Base-by-base conservation (phyloP, 92 coral and sea anemone species). In the Desmophyllum pertusum region DNA sequence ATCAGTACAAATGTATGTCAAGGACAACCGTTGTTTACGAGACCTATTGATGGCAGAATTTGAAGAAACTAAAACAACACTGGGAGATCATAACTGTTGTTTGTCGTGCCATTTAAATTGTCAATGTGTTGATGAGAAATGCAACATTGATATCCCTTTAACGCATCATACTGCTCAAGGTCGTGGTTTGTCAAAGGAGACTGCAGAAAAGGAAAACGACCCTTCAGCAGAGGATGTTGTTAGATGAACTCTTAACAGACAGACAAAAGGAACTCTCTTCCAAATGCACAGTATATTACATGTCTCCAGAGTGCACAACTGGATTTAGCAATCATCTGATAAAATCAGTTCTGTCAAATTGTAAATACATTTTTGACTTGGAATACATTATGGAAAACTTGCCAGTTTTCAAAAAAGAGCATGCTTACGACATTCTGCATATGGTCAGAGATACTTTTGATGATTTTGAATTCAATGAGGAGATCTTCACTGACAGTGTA, bases 371-470 rank as follows among this genome's bases (percentile, higher is more conserved):
- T 21, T 88, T 88, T 73, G 64, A 72, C 45, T 42, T 88, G 23
- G 91, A 77, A 35, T 77, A 51, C 62, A 36, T 88, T 66, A 59
- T 88, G 39, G 64, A 37, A 9, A 76, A 88, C 84, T n/a, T n/a
- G n/a, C 89, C 85, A 78, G 74, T 88, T 33, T 84, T 84, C 73
- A 88, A 70, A 68, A 61, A 77, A 36, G 70, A 77, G 63, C 88
- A 88, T 88, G 91, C 84, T 50, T 35, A 57, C 29, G 88, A 77
- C 70, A 88, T 83, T 70, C 59, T 80, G 14, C 71, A 66, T 45
- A 78, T 88, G 88, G 72, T 79, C 39, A 80, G 73, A 69, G 91
- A 84, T 76, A 59, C 57, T 30, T 88, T 88, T 68, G 88, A 70
- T 11, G 88, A 88, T 79, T 69, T 88, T 53, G 81, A 82, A n/a